Conservation (phyloP, 1,140 invertebrate species). For the Xylocopa sonorina region DNA sequence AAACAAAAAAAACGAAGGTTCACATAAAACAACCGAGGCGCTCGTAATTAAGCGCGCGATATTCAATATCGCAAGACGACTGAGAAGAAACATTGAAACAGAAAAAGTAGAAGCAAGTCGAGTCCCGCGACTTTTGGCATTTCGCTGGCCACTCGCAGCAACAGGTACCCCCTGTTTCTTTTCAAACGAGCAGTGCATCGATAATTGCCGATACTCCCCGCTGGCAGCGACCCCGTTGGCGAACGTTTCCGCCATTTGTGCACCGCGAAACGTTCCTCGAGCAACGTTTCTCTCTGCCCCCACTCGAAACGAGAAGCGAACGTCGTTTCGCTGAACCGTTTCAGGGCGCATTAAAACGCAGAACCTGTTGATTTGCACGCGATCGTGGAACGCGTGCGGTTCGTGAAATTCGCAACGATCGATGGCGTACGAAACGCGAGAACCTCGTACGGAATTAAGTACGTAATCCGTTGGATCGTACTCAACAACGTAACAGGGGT, state of each 20-base stretch:
- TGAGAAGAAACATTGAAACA: neutral
- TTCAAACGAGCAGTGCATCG: constrained; percentile 8
- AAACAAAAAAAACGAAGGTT: too few relatives aligned
- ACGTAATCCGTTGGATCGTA: too few relatives aligned
- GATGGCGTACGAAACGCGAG: too few relatives aligned
- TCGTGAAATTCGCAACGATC: too few relatives aligned
- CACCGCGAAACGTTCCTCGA: neutral
- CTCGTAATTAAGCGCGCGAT: too few relatives aligned
- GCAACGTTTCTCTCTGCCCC: neutral
- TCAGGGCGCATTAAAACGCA: neutral
- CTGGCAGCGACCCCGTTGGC: too few relatives aligned
- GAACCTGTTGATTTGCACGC: neutral
- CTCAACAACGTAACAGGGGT: neutral
- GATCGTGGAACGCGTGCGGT: too few relatives aligned
- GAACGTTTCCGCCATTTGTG: neutral
- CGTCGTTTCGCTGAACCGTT: too few relatives aligned
- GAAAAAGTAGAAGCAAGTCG: neutral
- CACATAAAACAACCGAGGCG: too few relatives aligned
- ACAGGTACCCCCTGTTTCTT: constrained; percentile 38
- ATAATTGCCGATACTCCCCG: constrained; percentile 12
- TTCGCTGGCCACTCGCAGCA: constrained; percentile 5
- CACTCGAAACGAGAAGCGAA: neutral
- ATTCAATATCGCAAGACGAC: neutral
- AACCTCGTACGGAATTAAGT: too few relatives aligned
- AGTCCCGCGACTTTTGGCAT: neutral